Percentiles rank a stretch among this genome's conserved stretches.
Evolutionary conservation across 2,888 invertebrate genomes (phyloP).

Genomic region (Xestoiulus laeticollis): DNA sequence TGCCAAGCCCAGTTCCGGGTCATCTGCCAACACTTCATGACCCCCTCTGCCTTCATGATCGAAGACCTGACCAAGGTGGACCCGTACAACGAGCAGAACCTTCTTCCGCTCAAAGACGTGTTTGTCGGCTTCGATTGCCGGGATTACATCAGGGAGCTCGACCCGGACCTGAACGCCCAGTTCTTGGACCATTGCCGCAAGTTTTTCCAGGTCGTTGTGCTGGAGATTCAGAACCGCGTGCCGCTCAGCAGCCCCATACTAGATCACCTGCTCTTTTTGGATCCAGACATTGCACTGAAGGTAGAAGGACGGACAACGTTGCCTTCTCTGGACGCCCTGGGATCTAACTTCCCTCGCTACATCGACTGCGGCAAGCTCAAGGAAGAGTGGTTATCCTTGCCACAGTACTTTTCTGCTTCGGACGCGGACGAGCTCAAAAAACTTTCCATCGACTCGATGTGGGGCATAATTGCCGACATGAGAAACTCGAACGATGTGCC

Average conservation of each 20-base stretch:
- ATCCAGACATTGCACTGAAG: constrained; percentile 47
- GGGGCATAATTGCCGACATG: constrained; percentile 53
- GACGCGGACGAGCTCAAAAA: constrained; percentile 51
- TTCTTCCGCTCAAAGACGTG: constrained; percentile 45
- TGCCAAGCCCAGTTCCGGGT: constrained; percentile 48
- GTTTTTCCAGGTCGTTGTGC: constrained; percentile 47
- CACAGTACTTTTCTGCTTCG: constrained; percentile 48
- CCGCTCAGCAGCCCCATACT: constrained; percentile 24
- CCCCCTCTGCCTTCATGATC: constrained; percentile 50
- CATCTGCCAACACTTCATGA: constrained; percentile 52
- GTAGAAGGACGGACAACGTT: constrained; percentile 27
- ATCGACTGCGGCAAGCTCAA: constrained; percentile 39
- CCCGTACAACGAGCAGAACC: constrained; percentile 43
- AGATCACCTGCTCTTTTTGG: constrained; percentile 49
- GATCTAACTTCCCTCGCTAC: not conserved
- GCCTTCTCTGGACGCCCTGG: constrained; percentile 42
- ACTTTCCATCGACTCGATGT: constrained; percentile 52
- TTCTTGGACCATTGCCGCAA: constrained; percentile 50
- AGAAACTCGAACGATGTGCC: constrained; percentile 38
- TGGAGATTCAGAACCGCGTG: constrained; percentile 44
- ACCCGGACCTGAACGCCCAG: constrained; percentile 32
- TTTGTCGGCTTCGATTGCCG: constrained; percentile 48
- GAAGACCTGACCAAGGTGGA: constrained; percentile 49
- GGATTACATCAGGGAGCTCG: constrained; percentile 28
- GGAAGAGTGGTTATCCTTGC: constrained; percentile 45